These are phyloP conservation scores for Pectinophora gossypiella DNA, from an alignment of 1,140 invertebrate species.

Conservation along the genomic window DNA sequence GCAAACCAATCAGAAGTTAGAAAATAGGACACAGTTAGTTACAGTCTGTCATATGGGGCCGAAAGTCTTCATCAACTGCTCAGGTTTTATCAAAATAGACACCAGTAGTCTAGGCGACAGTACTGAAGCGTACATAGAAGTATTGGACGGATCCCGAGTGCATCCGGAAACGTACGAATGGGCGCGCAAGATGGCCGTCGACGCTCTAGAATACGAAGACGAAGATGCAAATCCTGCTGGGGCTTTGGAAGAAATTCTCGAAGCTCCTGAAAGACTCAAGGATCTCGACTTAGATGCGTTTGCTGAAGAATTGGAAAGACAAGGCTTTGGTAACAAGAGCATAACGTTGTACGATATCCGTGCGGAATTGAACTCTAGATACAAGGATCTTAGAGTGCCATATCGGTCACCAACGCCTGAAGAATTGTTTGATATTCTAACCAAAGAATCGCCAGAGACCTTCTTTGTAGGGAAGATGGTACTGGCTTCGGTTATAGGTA, in stretches of 20 bases:
- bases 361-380: conserved; percentile 95
- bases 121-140: conserved; percentile 96
- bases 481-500: conserved; percentile 84
- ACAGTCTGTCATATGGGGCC: conserved; percentile 97
- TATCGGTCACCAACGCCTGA: conserved; percentile 89
- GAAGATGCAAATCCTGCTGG: conserved; percentile 97
- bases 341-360: conserved; percentile 98
- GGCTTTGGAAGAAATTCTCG: conserved; percentile 97
- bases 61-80: conserved; percentile 99
- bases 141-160: conserved; percentile 97
- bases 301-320: conserved; percentile 96
- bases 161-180: conserved; percentile 99
- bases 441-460: conserved; percentile 96
- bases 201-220: conserved; percentile 98
- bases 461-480: conserved; percentile 95
- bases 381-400: conserved; percentile 93
- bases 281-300: conserved; percentile 99
- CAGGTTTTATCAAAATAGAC: conserved; percentile 99
- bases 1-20: conserved; percentile 93
- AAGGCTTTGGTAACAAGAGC: conserved; percentile 97
- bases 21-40: conserved; percentile 96
- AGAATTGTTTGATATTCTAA: conserved; percentile 95
- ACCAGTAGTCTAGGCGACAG: conserved; percentile 95
- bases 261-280: conserved; percentile 95
- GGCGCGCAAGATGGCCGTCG: conserved; percentile 99